phyloP scores from a whole-genome alignment of 92 coral and sea anemone genomes.

The Pocillopora grandis region DNA sequence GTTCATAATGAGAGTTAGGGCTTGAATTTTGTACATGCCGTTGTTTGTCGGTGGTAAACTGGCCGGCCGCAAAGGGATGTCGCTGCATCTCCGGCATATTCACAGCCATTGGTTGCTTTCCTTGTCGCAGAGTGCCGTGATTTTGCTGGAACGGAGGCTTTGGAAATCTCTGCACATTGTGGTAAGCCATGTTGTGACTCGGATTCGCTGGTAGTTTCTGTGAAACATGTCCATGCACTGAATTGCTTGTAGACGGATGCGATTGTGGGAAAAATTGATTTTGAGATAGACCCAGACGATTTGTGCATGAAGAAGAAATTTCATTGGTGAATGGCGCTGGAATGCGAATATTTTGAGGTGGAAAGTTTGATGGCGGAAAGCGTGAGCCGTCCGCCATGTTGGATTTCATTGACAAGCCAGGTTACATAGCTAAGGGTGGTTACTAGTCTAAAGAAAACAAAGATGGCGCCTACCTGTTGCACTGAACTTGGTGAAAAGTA shows the following conservation, averaged over 20 bases:
- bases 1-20: conserved; percentile 1
- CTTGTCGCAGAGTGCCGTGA: conserved; percentile 11
- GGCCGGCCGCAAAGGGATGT: neutral
- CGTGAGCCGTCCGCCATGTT: conserved; percentile 75
- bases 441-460: conserved; percentile 37
- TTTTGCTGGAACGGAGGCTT: conserved; percentile 18
- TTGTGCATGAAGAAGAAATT: neutral
- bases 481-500: conserved; percentile 54
- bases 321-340: conserved; percentile 5
- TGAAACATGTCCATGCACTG: conserved; percentile 15
- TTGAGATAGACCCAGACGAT: conserved; percentile 14
- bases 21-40: conserved; percentile 1
- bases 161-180: neutral
- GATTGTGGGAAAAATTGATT: conserved; percentile 18
- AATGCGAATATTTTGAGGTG: conserved; percentile 30
- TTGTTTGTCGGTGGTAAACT: neutral
- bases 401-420: conserved; percentile 41
- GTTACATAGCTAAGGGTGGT: conserved; percentile 59
- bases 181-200: neutral
- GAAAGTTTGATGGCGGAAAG: conserved; percentile 30
- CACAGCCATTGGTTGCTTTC: neutral
- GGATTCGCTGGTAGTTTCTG: neutral
- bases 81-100: neutral
- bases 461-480: conserved; percentile 77
- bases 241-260: neutral